Evolutionary conservation across 2,797 vertebrate genomes (phyloP).

Genomic region (Melanotaenia boesemani): DNA sequence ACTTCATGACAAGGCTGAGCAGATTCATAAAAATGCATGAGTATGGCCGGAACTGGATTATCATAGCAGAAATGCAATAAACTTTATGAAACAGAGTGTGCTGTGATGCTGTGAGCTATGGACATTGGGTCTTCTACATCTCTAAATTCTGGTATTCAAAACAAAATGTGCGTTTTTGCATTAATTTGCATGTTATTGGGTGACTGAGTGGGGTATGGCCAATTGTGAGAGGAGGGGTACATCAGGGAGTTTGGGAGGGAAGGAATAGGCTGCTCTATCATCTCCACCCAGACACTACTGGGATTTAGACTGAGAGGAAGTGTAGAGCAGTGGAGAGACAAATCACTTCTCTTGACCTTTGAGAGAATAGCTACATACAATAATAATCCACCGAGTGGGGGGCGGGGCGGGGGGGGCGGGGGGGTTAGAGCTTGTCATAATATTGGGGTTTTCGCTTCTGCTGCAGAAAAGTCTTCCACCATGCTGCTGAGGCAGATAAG

Average conservation of each 20-base stretch:
- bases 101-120: background rate
- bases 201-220: constrained; percentile 19
- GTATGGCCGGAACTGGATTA: constrained; percentile 20
- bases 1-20: constrained; percentile 17
- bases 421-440: constrained; percentile 33
- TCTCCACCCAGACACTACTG: constrained; percentile 67
- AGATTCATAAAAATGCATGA: constrained; percentile 44
- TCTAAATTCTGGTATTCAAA: constrained; percentile 14
- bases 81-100: constrained; percentile 11
- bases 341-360: constrained; percentile 80
- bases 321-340: constrained; percentile 54
- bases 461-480: constrained; percentile 43
- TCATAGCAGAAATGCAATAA: constrained; percentile 29
- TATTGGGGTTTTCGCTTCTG: constrained; percentile 46
- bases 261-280: constrained; percentile 63
- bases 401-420: background rate
- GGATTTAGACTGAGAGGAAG: constrained; percentile 66
- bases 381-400: constrained; percentile 64
- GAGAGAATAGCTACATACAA: constrained; percentile 69
- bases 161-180: constrained; percentile 30
- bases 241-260: constrained; percentile 38
- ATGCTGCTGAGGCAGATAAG: constrained; percentile 54
- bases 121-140: background rate
- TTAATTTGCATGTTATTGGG: constrained; percentile 30
- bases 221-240: constrained; percentile 3